Percentiles rank a stretch among this genome's conserved stretches.
These are phyloP conservation scores for Syngnathus acus DNA, from an alignment of 2,797 vertebrate species.

Conservation along the genomic window DNA sequence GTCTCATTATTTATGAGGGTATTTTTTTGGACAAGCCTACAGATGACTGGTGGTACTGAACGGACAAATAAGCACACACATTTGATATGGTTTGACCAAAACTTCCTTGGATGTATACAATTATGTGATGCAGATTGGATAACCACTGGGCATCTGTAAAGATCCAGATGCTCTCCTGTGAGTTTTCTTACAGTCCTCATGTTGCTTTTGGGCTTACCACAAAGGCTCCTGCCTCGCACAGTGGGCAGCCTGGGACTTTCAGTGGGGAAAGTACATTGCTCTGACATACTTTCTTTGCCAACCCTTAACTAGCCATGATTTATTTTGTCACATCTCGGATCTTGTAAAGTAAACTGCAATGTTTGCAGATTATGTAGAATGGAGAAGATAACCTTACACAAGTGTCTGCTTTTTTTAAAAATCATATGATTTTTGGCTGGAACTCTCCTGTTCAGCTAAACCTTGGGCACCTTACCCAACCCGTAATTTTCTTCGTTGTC, in stretches of 20 bases:
- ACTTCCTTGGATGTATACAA: conserved; percentile 9
- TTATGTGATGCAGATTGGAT: conserved; percentile 43
- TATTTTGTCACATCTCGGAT: conserved; percentile 29
- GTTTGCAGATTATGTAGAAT: conserved; percentile 3
- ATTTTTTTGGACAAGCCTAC: too few relatives aligned
- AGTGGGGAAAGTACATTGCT: conserved; percentile 27
- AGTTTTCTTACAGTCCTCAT: conserved; percentile 26
- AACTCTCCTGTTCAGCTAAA: not conserved
- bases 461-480: not conserved
- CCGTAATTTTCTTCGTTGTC: not conserved
- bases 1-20: too few relatives aligned
- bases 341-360: conserved; percentile 21
- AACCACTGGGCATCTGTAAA: conserved; percentile 30
- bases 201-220: conserved; percentile 39
- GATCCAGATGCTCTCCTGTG: conserved; percentile 38
- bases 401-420: not conserved
- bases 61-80: conserved; percentile 6
- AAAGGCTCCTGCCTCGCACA: conserved; percentile 25
- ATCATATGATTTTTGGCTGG: not conserved
- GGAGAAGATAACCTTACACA: conserved; percentile 1
- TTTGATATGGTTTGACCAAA: conserved; percentile 16
- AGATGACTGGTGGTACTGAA: not conserved
- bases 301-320: conserved; percentile 22
- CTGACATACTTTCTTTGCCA: conserved; percentile 33
- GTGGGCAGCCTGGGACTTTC: conserved; percentile 32